Conservation (phyloP, 2,797 vertebrate species). For the Chaenodraco wilsoni region DNA sequence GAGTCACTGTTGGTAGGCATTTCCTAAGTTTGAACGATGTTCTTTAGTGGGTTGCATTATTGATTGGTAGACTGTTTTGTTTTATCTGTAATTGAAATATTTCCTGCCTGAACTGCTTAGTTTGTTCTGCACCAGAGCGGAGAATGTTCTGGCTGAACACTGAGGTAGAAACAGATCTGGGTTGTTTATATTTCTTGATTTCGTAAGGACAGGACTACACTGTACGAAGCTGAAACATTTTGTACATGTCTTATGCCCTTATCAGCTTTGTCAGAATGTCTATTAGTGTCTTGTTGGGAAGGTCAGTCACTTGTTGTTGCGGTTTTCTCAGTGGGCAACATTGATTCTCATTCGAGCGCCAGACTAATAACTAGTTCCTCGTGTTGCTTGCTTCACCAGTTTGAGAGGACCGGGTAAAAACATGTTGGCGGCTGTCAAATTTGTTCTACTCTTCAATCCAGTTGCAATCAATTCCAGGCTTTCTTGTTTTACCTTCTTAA, state of each 20-base stretch:
- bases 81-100: slow-evolving; percentile 19
- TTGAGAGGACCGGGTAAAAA: not conserved
- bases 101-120: not conserved
- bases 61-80: slow-evolving; percentile 7
- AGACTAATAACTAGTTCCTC: not conserved
- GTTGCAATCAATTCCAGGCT: not conserved
- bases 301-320: not conserved
- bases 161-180: slow-evolving; percentile 36
- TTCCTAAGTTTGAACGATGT: not conserved
- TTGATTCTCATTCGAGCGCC: not conserved
- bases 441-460: not conserved
- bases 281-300: not conserved
- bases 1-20: not conserved
- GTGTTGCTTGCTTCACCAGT: slow-evolving; percentile 16
- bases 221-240: slow-evolving; percentile 20
- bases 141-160: slow-evolving; percentile 40
- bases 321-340: not conserved
- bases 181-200: slow-evolving; percentile 47
- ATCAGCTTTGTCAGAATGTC: not conserved
- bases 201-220: slow-evolving; percentile 5
- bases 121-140: slow-evolving; percentile 23
- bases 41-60: not conserved
- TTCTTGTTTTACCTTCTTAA: not conserved
- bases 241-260: not conserved
- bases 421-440: too few species aligned